Percentiles rank a stretch among this genome's conserved stretches.
Conservation (phyloP, 35 echinoderm and acorn worm genomes). For the Chiridota heheva region DNA sequence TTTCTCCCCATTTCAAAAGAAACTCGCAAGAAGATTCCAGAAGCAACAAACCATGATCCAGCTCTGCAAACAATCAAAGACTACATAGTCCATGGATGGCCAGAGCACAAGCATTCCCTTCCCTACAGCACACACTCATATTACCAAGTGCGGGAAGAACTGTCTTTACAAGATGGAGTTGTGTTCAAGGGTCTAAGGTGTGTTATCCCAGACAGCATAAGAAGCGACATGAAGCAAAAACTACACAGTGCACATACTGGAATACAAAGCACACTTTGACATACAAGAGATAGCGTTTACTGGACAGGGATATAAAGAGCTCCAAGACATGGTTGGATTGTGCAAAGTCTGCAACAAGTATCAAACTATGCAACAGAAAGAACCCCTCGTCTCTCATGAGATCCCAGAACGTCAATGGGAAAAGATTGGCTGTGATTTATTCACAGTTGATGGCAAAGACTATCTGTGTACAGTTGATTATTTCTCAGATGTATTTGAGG, state of each 20-base stretch:
- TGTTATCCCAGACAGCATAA: slow-evolving; percentile 38
- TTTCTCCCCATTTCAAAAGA: slow-evolving; percentile 1
- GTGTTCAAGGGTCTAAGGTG: slow-evolving; percentile 33
- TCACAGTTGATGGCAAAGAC: slow-evolving; percentile 30
- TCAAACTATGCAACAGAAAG: slow-evolving; percentile 35
- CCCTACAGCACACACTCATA: slow-evolving; percentile 4
- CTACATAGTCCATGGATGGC: slow-evolving; percentile 30
- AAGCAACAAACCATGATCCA: slow-evolving; percentile 44
- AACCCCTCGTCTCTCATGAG: slow-evolving; percentile 50
- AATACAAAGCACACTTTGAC: slow-evolving; percentile 51
- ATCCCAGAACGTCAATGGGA: slow-evolving; percentile 65
- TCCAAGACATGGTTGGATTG: slow-evolving; percentile 24
- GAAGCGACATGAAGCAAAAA: slow-evolving; percentile 41
- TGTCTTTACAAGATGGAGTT: slow-evolving; percentile 41
- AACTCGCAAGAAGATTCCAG: slow-evolving; percentile 28
- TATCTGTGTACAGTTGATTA: slow-evolving; percentile 66
- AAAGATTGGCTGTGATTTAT: slow-evolving; percentile 47
- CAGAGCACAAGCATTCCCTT: slow-evolving; percentile 25
- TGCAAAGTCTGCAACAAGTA: slow-evolving; percentile 29
- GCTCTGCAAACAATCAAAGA: slow-evolving; percentile 29
- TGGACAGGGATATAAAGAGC: slow-evolving; percentile 76
- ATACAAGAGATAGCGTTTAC: slow-evolving; percentile 57
- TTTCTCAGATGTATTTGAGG: slow-evolving; percentile 63
- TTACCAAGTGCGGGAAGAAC: slow-evolving; percentile 45
- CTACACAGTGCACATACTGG: slow-evolving; percentile 65